A percentile compares a stretch with the other conserved stretches of the same genome.
Evolutionary conservation across 2,113 vertebrate species (phyloP).

Genomic region (Elgaria multicarinata): DNA sequence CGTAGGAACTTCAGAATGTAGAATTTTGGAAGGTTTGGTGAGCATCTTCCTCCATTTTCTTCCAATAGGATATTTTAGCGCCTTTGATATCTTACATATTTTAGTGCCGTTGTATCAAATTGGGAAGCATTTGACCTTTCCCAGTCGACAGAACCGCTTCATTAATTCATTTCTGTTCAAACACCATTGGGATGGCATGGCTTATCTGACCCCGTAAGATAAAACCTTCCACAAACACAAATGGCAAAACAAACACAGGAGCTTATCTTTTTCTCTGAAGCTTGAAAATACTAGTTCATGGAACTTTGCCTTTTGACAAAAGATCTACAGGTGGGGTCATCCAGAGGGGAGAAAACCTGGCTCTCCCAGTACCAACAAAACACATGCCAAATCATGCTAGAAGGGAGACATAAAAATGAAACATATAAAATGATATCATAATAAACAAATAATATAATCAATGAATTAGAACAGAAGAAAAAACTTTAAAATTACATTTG

Average conservation of each 20-base stretch:
- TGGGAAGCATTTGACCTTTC: background rate
- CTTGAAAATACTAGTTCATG: background rate
- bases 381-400: background rate
- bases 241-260: background rate
- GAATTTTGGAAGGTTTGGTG: background rate
- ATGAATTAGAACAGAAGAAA: background rate
- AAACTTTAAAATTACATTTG: background rate
- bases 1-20: background rate
- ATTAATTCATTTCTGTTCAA: background rate
- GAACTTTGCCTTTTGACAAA: conserved; percentile 5
- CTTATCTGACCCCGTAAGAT: background rate
- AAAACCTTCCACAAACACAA: background rate
- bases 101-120: background rate
- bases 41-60: background rate
- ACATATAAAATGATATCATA: background rate
- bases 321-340: background rate
- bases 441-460: background rate
- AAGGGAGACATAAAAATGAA: background rate
- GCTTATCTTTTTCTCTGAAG: background rate
- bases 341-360: background rate
- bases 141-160: background rate
- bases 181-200: background rate
- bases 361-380: background rate
- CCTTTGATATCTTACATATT: background rate
- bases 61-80: background rate